Evolutionary conservation across 2,797 vertebrate genomes (phyloP).

Genomic region (Microctenopoma stevenorrisi): DNA sequence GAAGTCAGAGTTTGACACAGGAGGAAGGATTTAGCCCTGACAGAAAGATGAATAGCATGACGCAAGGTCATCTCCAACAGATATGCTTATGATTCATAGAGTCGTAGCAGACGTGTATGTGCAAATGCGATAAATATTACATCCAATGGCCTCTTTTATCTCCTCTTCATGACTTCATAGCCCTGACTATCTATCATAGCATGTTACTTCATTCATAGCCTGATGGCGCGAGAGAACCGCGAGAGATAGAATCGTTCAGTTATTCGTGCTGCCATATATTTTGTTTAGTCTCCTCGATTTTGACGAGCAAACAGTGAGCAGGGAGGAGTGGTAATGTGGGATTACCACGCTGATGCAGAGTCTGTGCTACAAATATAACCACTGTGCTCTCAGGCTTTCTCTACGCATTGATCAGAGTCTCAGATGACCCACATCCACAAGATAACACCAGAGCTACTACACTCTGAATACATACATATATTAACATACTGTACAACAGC

Average conservation of each 20-base stretch:
- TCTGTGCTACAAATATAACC: slow-evolving; percentile 26
- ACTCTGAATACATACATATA: slow-evolving; percentile 11
- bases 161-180: slow-evolving; percentile 50
- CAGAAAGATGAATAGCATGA: slow-evolving; percentile 58
- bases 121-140: slow-evolving; percentile 62
- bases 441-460: slow-evolving; percentile 32
- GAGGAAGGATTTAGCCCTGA: slow-evolving; percentile 37
- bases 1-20: slow-evolving; percentile 39
- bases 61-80: slow-evolving; percentile 50
- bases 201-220: slow-evolving; percentile 40
- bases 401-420: slow-evolving; percentile 56
- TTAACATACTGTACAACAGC: slow-evolving; percentile 3
- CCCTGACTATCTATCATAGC: slow-evolving; percentile 48
- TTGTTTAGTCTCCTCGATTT: slow-evolving; percentile 43
- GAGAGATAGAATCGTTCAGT: slow-evolving; percentile 50
- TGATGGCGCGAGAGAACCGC: slow-evolving; percentile 18
- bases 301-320: slow-evolving; percentile 30
- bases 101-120: slow-evolving; percentile 45
- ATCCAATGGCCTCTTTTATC: slow-evolving; percentile 57
- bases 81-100: slow-evolving; percentile 43
- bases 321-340: slow-evolving; percentile 38
- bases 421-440: slow-evolving; percentile 43
- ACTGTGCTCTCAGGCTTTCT: slow-evolving; percentile 48
- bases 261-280: slow-evolving; percentile 53
- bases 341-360: slow-evolving; percentile 16